These are phyloP conservation scores for Actinernus sp. DNA, from an alignment of 92 coral and sea anemone species.

Conservation along the genomic window DNA sequence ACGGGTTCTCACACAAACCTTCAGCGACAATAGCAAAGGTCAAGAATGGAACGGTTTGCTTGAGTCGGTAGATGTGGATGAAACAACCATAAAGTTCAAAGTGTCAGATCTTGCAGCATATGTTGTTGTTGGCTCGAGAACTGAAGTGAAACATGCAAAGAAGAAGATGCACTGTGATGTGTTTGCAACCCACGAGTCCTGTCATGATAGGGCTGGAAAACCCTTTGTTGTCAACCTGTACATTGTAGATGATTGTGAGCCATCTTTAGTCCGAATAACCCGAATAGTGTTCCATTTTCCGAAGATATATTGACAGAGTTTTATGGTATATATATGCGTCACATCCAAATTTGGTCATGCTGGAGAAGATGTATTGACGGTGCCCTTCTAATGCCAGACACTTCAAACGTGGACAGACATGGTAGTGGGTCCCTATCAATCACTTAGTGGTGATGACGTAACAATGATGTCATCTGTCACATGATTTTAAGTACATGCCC, in stretches of 20 bases:
- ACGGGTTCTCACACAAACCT: constrained; percentile 6
- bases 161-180: constrained; percentile 78
- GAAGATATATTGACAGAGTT: no score
- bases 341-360: no score
- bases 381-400: no score
- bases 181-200: constrained; percentile 63
- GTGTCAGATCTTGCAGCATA: constrained; percentile 39
- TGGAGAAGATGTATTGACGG: no score
- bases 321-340: no score
- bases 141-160: constrained; percentile 25
- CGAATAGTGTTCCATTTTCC: no score
- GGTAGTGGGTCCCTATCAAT: no score
- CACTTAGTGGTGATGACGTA: no score
- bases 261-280: no score
- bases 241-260: constrained; percentile 79
- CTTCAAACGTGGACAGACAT: no score
- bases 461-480: no score
- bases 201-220: constrained; percentile 6
- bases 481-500: no score
- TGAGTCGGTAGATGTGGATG: constrained; percentile 5
- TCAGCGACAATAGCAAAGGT: neutral
- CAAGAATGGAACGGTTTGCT: constrained; percentile 17
- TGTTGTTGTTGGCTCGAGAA: constrained; percentile 43
- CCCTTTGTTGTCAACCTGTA: constrained; percentile 43
- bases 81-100: constrained; percentile 39